A percentile compares a stretch with the other conserved stretches of the same genome.
These are phyloP conservation scores for human (Homo sapiens) DNA, from an alignment of 2,113 vertebrate species.

Conservation along the genomic window GRCh38 chr15:95835501-95836000, in stretches of 20 bases:
- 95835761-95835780: neutral
- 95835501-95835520: too few species aligned
- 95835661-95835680: neutral
- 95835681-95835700: neutral
- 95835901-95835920: neutral
- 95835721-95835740: neutral
- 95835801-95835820: neutral
- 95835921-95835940: neutral
- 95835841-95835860: neutral
- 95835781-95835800: neutral
- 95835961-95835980: constrained; percentile 12
- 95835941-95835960: neutral
- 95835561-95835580: neutral
- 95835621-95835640: constrained; percentile 10
- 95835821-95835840: neutral
- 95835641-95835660: neutral
- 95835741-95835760: neutral
- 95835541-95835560: neutral
- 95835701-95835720: neutral
- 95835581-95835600: neutral
- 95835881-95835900: neutral
- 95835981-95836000: neutral
- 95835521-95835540: neutral
- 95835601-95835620: neutral
- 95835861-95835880: neutral